phyloP scores from a whole-genome alignment of 2,888 invertebrate species.

The Mesodorylaimus sp. region DNA sequence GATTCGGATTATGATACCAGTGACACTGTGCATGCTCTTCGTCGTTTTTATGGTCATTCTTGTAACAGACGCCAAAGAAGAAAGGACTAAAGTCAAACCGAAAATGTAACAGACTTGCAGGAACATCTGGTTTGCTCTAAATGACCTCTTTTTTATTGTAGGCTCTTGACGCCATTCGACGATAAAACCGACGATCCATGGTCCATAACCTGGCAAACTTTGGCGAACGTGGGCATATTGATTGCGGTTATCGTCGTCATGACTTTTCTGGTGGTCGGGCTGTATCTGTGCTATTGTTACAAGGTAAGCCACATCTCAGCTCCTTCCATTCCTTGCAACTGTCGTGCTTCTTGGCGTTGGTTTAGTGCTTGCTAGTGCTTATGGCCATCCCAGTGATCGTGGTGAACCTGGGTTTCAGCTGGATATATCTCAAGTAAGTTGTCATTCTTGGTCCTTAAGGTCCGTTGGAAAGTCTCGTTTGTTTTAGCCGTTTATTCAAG shows the following conservation, averaged over 20 bases:
- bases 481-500: conserved; percentile 46
- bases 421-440: not conserved
- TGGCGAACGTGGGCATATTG: conserved; percentile 79
- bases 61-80: conserved; percentile 23
- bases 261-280: conserved; percentile 72
- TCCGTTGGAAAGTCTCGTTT: not conserved
- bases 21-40: not conserved
- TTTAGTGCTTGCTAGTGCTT: not conserved
- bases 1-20: not conserved
- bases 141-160: no score
- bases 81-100: no score
- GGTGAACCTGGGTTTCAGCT: not conserved
- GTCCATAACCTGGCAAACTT: conserved; percentile 81
- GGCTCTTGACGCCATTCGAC: no score
- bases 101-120: no score
- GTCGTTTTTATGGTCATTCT: not conserved
- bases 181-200: no score
- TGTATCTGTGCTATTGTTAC: conserved; percentile 85
- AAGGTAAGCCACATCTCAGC: conserved; percentile 40
- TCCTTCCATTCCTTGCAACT: not conserved
- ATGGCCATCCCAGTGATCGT: not conserved
- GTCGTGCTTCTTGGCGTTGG: not conserved
- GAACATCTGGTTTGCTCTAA: no score
- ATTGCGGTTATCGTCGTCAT: conserved; percentile 74
- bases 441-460: not conserved